A percentile compares a stretch with the other conserved stretches of the same genome.
Conservation (phyloP, 2,797 vertebrate species). For the Pitangus sulphuratus region DNA sequence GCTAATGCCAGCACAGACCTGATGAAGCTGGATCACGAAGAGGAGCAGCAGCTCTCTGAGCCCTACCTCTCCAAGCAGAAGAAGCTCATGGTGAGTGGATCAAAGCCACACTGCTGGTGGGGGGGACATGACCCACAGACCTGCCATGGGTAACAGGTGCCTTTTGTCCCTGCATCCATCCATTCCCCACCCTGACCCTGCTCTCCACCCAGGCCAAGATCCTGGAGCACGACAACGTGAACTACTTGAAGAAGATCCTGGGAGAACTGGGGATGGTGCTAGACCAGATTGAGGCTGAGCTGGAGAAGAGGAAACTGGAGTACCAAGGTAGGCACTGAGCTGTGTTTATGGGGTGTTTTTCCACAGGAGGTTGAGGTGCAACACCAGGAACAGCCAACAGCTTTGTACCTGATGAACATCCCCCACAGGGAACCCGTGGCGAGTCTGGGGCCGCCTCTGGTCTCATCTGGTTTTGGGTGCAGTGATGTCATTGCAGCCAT, state of each 20-base stretch:
- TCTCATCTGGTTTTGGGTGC: not conserved
- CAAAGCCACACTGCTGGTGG: not conserved
- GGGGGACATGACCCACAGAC: not conserved
- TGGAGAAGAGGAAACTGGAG: slow-evolving; percentile 97
- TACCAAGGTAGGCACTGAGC: slow-evolving; percentile 85
- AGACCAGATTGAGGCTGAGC: slow-evolving; percentile 95
- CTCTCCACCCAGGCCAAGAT: slow-evolving; percentile 89
- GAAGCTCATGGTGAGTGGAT: slow-evolving; percentile 93
- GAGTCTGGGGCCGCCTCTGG: not conserved
- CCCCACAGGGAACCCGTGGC: rapidly evolving
- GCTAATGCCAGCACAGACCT: slow-evolving; percentile 92
- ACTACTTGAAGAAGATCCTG: slow-evolving; percentile 96
- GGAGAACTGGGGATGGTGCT: slow-evolving; percentile 96
- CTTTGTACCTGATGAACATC: not conserved
- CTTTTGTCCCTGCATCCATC: not conserved
- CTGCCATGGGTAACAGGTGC: rapidly evolving
- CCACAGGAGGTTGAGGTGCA: rapidly evolving
- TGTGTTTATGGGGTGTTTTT: not conserved
- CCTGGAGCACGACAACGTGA: slow-evolving; percentile 96
- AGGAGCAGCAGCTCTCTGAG: slow-evolving; percentile 93
- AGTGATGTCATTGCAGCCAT: not conserved
- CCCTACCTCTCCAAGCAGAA: slow-evolving; percentile 99
- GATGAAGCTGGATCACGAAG: slow-evolving; percentile 96
- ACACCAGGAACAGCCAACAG: not conserved
- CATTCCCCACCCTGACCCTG: not conserved